phyloP scores from a whole-genome alignment of 2,888 invertebrate species.

The Lithophane socia region DNA sequence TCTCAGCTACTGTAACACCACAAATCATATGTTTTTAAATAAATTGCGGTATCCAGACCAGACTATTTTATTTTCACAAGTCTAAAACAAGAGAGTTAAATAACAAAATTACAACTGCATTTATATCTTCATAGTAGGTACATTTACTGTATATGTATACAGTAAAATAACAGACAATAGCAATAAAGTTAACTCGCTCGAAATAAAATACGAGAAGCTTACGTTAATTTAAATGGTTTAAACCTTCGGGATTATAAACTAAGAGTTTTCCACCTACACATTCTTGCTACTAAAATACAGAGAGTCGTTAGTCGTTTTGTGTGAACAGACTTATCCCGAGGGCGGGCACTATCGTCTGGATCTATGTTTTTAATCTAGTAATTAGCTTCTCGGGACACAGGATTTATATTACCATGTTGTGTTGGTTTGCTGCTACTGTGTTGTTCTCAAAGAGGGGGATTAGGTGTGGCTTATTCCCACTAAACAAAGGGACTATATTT shows the following conservation, averaged over 20 bases:
- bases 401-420: conserved; percentile 60
- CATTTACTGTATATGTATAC: background rate
- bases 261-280: conserved; percentile 59
- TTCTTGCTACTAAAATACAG: conserved; percentile 57
- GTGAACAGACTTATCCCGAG: conserved; percentile 65
- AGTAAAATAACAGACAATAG: conserved; percentile 30
- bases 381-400: conserved; percentile 68
- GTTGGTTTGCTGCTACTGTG: conserved; percentile 39
- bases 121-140: background rate
- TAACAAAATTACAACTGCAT: background rate
- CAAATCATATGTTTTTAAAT: background rate
- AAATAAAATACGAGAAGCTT: conserved; percentile 60
- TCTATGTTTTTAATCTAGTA: conserved; percentile 76
- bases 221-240: conserved; percentile 62
- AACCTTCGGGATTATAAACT: conserved; percentile 62
- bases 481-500: conserved; percentile 43
- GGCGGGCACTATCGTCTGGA: conserved; percentile 64
- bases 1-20: background rate
- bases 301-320: conserved; percentile 62
- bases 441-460: conserved; percentile 41
- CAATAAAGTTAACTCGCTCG: conserved; percentile 53
- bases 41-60: background rate
- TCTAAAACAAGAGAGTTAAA: background rate
- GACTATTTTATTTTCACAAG: background rate
- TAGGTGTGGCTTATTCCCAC: conserved; percentile 38